Evolutionary conservation across 2,797 vertebrate species (phyloP), one percentile per base, ranked within the genome.

Genomic region (Iguana delicatissima): DNA sequence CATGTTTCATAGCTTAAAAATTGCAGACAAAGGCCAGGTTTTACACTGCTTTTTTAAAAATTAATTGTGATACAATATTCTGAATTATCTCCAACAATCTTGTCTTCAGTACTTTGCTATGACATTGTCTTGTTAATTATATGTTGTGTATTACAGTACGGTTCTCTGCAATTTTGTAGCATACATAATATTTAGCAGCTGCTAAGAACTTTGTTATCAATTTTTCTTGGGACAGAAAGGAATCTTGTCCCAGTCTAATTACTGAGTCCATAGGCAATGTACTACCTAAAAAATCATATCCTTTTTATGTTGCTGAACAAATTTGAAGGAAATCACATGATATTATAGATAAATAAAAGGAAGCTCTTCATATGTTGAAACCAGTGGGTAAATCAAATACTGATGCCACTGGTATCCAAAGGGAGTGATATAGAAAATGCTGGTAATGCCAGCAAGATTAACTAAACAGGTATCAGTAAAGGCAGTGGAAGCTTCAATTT

Each of bases 11-110:
- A 93, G 92, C 84, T 91, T 90, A 92, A 89, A 92, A 50, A 77
- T 91, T 90, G 69, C 72, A 93, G 94, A 95, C 94, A 92, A 93
- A 91, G 1, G 87, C 85, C 84, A 93, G 92, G 93, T 84, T 93
- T 74, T 18, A 16, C 26, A n/a, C 4, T 74, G 35, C n/a, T 3
- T n/a, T 35, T 76, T 76, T 76, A 6, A 50, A 42, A 32, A 50
- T 16, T 55, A 80, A 50, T 72, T 20, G 35, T 73, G 29, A 52
- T n/a, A 10, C 16, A 50, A 50, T 69, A 73, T 55, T 72, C 26
- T 85, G 16, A n/a, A 18, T 52, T 35, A 55, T 50, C 55, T 55
- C 4, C 46, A 35, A 24, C 69, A 55, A 13, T 85, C 50, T 74
- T 73, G 8, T 57, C 32, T 73, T 85, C 50, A 35, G 50, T 55